phyloP scores from a whole-genome alignment of 1,140 invertebrate species.

The Drosophila tsacasi region DNA sequence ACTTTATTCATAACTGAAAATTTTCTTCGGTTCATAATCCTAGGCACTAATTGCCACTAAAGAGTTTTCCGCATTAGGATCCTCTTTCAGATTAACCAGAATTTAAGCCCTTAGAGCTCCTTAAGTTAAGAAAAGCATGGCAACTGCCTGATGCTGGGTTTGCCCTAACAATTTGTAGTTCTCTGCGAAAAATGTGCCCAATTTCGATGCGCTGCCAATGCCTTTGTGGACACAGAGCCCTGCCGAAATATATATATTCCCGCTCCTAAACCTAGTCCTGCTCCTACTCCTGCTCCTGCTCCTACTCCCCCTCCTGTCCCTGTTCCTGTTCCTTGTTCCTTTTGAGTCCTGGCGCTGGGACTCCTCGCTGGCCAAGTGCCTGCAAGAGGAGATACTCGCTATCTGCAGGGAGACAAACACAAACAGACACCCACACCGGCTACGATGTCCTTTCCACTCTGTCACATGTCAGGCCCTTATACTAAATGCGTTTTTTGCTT shows the following conservation, averaged over 20 bases:
- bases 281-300: background rate
- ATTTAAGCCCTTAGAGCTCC: constrained; percentile 7
- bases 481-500: constrained; percentile 79
- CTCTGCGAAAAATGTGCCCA: constrained; percentile 48
- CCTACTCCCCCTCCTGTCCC: background rate
- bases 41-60: background rate
- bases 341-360: constrained; percentile 16
- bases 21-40: background rate
- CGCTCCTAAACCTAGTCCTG: background rate
- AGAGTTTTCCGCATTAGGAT: constrained; percentile 31
- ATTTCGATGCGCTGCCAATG: constrained; percentile 45
- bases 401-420: constrained; percentile 59
- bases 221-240: constrained; percentile 17
- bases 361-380: constrained; percentile 44
- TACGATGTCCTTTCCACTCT: constrained; percentile 34
- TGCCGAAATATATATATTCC: constrained; percentile 5
- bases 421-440: constrained; percentile 15
- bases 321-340: constrained; percentile 3
- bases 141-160: background rate
- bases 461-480: constrained; percentile 68
- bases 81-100: constrained; percentile 10
- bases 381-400: constrained; percentile 41
- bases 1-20: background rate
- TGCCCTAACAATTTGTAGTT: constrained; percentile 51
- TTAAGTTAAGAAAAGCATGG: constrained; percentile 26